Evolutionary conservation across 2,888 invertebrate species (phyloP).

Genomic region (Drosophila buzzatii): DNA sequence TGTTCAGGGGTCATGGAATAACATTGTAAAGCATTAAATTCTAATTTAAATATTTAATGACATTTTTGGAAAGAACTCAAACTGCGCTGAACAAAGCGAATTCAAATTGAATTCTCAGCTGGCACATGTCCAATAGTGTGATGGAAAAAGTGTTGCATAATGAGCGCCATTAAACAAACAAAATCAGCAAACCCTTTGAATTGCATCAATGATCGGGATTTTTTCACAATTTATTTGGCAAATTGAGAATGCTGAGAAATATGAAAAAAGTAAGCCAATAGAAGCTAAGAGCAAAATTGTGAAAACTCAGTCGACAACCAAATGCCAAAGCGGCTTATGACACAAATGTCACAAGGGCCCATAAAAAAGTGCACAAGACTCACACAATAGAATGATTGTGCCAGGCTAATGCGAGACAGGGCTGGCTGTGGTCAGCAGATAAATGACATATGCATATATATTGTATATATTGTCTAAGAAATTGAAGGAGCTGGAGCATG

Average conservation of each 20-base stretch:
- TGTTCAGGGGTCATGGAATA: conserved; percentile 23
- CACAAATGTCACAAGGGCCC: conserved; percentile 53
- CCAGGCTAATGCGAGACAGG: conserved; percentile 47
- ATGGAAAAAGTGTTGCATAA: conserved; percentile 28
- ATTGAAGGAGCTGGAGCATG: conserved; percentile 41
- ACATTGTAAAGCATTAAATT: neutral
- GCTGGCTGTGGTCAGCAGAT: conserved; percentile 47
- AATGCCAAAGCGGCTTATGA: conserved; percentile 59
- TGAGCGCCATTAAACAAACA: conserved; percentile 41
- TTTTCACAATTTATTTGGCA: conserved; percentile 53
- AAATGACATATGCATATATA: conserved; percentile 13
- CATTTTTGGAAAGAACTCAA: conserved; percentile 27
- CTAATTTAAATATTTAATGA: conserved; percentile 45
- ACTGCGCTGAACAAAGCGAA: conserved; percentile 59
- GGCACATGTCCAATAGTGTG: conserved; percentile 25
- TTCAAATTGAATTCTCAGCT: conserved; percentile 54
- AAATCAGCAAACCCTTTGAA: conserved; percentile 37
- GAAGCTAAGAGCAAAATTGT: conserved; percentile 36
- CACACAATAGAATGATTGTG: conserved; percentile 12
- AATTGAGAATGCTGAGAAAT: conserved; percentile 59
- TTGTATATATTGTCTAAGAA: conserved; percentile 31
- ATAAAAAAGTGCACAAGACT: conserved; percentile 35
- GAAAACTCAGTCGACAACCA: conserved; percentile 37
- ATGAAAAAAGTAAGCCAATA: conserved; percentile 21
- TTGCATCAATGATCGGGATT: conserved; percentile 45